Percentiles rank a stretch among this genome's conserved stretches.
These are phyloP conservation scores for Eidolon dupreanum DNA, from an alignment of 2,797 vertebrate genomes.

Conservation along the genomic window DNA sequence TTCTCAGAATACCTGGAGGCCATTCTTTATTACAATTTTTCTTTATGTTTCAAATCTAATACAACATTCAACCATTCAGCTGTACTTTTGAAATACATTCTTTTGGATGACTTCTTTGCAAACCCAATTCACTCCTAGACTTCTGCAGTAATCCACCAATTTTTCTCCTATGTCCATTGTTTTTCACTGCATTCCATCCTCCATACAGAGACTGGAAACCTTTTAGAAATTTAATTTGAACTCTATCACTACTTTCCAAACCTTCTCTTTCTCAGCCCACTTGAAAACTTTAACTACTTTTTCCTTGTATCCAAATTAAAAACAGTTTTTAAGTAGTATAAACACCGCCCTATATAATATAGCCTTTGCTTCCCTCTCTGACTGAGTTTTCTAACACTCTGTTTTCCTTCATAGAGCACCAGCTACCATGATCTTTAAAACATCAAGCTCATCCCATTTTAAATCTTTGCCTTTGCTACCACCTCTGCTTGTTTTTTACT, in stretches of 20 bases:
- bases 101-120: neutral
- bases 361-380: neutral
- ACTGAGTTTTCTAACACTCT: neutral
- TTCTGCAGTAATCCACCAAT: neutral
- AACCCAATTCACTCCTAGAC: neutral
- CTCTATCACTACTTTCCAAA: neutral
- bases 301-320: neutral
- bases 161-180: neutral
- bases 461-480: neutral
- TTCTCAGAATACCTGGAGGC: neutral
- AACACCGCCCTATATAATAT: neutral
- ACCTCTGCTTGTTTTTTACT: neutral
- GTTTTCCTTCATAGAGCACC: neutral
- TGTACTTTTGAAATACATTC: neutral
- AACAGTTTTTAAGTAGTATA: neutral
- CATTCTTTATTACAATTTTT: neutral
- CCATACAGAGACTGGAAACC: neutral
- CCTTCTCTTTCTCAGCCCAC: neutral
- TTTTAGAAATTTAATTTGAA: neutral
- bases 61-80: neutral
- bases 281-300: neutral
- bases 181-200: neutral
- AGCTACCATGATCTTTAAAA: neutral
- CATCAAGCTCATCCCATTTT: neutral
- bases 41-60: neutral